Evolutionary conservation across 2,888 invertebrate genomes (phyloP).

Genomic region (Monochamus alternatus): DNA sequence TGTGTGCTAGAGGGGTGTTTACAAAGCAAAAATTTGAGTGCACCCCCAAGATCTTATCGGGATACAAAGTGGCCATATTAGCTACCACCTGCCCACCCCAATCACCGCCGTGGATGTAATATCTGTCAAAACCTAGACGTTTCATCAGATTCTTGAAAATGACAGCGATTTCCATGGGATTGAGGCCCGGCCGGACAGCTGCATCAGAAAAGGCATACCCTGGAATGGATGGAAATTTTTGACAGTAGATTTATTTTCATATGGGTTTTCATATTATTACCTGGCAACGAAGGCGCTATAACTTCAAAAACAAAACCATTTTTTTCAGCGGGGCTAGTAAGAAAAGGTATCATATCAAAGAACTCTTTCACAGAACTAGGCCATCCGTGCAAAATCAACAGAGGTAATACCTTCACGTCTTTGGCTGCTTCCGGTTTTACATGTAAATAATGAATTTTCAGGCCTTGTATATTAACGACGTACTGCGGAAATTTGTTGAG

Average conservation of each 20-base stretch:
- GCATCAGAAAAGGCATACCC: conserved; percentile 68
- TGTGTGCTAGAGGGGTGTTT: conserved; percentile 30
- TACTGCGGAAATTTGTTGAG: conserved; percentile 76
- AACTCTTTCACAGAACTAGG: conserved; percentile 92
- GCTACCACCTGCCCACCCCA: conserved; percentile 82
- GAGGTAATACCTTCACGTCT: conserved; percentile 74
- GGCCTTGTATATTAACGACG: conserved; percentile 79
- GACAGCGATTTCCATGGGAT: conserved; percentile 74
- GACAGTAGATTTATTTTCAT: too few species aligned
- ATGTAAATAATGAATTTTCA: conserved; percentile 75
- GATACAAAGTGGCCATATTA: conserved; percentile 77
- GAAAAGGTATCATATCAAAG: conserved; percentile 81
- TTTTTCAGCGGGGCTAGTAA: conserved; percentile 73
- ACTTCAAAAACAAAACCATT: conserved; percentile 78
- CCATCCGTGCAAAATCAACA: conserved; percentile 90
- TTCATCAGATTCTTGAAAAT: conserved; percentile 81
- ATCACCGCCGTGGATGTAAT: conserved; percentile 86
- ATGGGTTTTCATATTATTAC: conserved; percentile 52
- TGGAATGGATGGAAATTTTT: conserved; percentile 26
- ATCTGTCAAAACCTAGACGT: conserved; percentile 78
- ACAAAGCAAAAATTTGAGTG: conserved; percentile 74
- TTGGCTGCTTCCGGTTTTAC: conserved; percentile 72
- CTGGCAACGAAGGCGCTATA: conserved; percentile 75
- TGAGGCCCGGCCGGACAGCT: conserved; percentile 77
- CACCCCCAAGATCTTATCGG: conserved; percentile 73